Conservation (phyloP, 2,888 invertebrate genomes). For the Troglohyphantes excavatus region DNA sequence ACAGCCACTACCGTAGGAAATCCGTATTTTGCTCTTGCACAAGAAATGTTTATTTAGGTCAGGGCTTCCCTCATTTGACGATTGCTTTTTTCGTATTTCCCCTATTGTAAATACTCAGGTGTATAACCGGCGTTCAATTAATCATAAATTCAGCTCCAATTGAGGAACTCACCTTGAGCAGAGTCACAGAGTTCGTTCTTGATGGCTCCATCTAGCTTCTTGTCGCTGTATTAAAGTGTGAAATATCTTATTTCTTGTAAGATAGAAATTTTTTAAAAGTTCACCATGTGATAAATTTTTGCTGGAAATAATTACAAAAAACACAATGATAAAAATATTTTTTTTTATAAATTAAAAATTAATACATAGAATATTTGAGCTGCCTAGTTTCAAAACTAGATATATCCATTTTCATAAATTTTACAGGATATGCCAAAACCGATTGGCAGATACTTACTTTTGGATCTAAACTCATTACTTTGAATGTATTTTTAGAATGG, state of each 20-base stretch:
- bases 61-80: conserved; percentile 28
- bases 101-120: background rate
- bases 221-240: background rate
- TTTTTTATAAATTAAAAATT: no score
- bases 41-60: conserved; percentile 48
- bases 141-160: conserved; percentile 1
- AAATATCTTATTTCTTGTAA: background rate
- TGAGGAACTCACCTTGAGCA: conserved; percentile 11
- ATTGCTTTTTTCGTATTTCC: conserved; percentile 6
- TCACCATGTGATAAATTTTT: no score
- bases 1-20: conserved; percentile 13
- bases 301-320: no score
- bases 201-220: conserved; percentile 11
- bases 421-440: no score
- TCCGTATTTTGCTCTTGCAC: conserved; percentile 30
- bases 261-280: no score
- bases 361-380: no score
- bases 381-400: no score
- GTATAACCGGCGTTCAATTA: background rate
- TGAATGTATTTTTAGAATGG: no score
- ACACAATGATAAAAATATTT: no score
- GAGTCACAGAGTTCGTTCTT: background rate
- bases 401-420: no score
- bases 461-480: no score
- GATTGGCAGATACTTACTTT: no score